These are phyloP conservation scores for Calliphora vomitoria DNA, from an alignment of 2,888 invertebrate species.

Conservation along the genomic window DNA sequence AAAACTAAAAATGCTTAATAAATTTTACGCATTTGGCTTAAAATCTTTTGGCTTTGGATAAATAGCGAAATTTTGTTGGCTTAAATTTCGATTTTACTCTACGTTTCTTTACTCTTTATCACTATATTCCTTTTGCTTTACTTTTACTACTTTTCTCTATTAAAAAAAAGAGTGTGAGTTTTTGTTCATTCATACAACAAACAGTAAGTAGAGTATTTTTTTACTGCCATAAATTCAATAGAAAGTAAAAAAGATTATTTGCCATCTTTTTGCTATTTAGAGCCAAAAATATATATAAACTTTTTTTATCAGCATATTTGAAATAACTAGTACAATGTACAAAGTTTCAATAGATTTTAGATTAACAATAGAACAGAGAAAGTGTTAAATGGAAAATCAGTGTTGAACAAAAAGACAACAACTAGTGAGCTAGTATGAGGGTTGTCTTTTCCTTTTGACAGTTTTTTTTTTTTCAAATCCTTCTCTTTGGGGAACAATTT, in stretches of 20 bases:
- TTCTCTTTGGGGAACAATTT: conserved; percentile 2
- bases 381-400: conserved; percentile 63
- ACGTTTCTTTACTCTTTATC: not conserved
- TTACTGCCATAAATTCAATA: conserved; percentile 61
- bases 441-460: conserved; percentile 24
- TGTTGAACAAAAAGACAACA: conserved; percentile 16
- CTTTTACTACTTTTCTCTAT: not conserved
- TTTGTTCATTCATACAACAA: conserved; percentile 37
- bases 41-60: conserved; percentile 51
- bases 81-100: conserved; percentile 55
- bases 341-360: conserved; percentile 41
- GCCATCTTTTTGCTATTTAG: conserved; percentile 34
- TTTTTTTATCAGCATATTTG: conserved; percentile 37
- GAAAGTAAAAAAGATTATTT: conserved; percentile 64
- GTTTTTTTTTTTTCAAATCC: conserved; percentile 4
- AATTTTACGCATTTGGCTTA: conserved; percentile 72
- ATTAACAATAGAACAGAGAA: conserved; percentile 55
- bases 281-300: conserved; percentile 20
- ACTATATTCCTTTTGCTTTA: conserved; percentile 6
- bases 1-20: conserved; percentile 44
- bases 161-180: not conserved
- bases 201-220: conserved; percentile 46
- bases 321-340: not conserved
- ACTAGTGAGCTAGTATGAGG: conserved; percentile 9
- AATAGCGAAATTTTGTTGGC: conserved; percentile 66